These are phyloP conservation scores for Nestor notabilis DNA, from an alignment of 2,113 vertebrate genomes.

Conservation along the genomic window DNA sequence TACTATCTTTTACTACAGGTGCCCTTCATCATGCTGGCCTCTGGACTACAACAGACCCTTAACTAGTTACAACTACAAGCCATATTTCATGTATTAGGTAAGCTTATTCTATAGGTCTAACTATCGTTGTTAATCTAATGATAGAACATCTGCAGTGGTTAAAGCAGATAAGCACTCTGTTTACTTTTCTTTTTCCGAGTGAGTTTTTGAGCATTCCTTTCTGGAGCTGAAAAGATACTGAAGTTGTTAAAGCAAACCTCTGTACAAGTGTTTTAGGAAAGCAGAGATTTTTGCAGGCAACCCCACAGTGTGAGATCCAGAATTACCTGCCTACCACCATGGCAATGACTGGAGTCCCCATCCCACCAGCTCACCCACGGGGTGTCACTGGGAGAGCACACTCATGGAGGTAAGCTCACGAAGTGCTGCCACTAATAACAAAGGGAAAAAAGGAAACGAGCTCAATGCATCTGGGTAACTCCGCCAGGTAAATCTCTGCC, in stretches of 20 bases:
- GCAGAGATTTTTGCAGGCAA: neutral
- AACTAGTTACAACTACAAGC: neutral
- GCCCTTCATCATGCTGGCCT: neutral
- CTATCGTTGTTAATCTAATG: neutral
- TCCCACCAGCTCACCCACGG: neutral
- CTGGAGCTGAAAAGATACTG: neutral
- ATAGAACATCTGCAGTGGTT: neutral
- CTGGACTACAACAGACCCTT: neutral
- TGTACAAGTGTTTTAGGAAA: accelerated
- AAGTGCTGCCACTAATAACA: neutral
- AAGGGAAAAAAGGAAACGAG: neutral
- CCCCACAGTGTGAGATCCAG: accelerated
- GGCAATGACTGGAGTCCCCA: neutral
- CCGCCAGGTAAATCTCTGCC: neutral
- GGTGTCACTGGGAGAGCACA: neutral
- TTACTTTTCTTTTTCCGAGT: neutral
- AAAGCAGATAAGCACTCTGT: neutral
- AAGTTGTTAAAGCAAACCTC: neutral
- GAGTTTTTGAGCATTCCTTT: neutral
- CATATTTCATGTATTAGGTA: neutral
- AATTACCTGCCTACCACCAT: neutral
- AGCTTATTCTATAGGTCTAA: neutral
- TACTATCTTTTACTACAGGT: neutral
- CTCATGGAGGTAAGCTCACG: accelerated
- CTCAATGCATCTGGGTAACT: accelerated